Conservation (phyloP, 2,888 invertebrate genomes). For the Teinopalpus imperialis region DNA sequence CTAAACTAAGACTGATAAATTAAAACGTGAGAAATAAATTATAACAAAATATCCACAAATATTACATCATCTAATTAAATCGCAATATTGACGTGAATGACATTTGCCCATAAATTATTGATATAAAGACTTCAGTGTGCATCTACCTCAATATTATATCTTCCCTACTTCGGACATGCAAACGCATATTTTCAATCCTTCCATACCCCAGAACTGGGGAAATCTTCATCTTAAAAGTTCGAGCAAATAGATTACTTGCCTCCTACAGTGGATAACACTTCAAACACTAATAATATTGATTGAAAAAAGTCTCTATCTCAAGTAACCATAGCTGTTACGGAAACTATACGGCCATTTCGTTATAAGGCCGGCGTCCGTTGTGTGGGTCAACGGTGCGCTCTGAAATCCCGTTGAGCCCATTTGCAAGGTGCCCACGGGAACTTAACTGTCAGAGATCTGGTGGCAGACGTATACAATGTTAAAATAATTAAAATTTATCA, state of each 20-base stretch:
- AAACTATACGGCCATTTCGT: conserved; percentile 67
- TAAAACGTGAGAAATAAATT: too few species aligned
- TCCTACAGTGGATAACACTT: conserved; percentile 2
- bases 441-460: conserved; percentile 79
- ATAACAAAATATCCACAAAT: too few species aligned
- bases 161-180: not conserved
- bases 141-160: conserved; percentile 1
- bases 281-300: conserved; percentile 7
- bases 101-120: too few species aligned
- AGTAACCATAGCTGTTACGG: too few species aligned
- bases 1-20: too few species aligned
- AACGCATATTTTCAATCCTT: not conserved
- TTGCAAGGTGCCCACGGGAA: conserved; percentile 67
- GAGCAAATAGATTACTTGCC: not conserved
- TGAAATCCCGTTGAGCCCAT: conserved; percentile 73
- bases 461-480: not conserved
- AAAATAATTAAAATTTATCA: too few species aligned
- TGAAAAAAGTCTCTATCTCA: too few species aligned
- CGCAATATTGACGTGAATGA: too few species aligned
- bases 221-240: conserved; percentile 1
- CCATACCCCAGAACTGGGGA: not conserved
- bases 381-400: conserved; percentile 61
- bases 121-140: not conserved
- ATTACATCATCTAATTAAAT: too few species aligned
- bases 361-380: conserved; percentile 59